Conservation (phyloP, 2,113 vertebrate species). For the Psilopogon haemacephalus region DNA sequence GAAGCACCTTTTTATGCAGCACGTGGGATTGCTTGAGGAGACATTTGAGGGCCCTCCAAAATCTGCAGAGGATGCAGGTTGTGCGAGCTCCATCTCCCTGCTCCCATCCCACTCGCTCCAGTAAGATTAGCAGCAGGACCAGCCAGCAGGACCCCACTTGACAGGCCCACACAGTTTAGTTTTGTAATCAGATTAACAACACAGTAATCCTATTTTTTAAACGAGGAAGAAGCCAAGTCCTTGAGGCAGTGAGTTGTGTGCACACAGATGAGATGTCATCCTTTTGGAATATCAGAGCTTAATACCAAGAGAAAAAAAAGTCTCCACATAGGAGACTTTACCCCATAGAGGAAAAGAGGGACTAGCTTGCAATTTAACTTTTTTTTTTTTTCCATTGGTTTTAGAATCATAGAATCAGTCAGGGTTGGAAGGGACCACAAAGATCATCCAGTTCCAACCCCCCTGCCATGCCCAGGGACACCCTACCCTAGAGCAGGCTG, state of each 20-base stretch:
- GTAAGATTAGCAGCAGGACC: neutral
- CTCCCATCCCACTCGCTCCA: neutral
- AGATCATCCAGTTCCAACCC: no score
- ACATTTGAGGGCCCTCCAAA: neutral
- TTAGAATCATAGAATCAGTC: no score
- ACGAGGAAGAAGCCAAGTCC: neutral
- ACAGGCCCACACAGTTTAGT: neutral
- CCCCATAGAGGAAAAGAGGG: neutral
- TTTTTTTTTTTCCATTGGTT: no score
- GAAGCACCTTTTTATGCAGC: neutral
- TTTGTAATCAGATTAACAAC: constrained; percentile 13
- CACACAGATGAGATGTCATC: neutral
- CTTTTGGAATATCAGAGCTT: neutral
- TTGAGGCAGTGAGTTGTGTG: neutral
- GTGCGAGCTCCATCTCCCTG: fast-evolving
- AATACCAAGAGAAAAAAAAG: neutral
- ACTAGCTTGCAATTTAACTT: neutral
- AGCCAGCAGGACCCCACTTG: neutral
- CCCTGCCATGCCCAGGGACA: no score
- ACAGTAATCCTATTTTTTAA: constrained; percentile 8
- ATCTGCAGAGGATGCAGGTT: neutral
- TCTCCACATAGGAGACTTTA: neutral
- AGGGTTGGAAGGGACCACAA: no score
- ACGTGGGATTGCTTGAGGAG: neutral
- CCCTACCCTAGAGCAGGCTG: no score